These are phyloP conservation scores for Oryzias celebensis DNA, from an alignment of 2,113 vertebrate genomes.

Conservation along the genomic window DNA sequence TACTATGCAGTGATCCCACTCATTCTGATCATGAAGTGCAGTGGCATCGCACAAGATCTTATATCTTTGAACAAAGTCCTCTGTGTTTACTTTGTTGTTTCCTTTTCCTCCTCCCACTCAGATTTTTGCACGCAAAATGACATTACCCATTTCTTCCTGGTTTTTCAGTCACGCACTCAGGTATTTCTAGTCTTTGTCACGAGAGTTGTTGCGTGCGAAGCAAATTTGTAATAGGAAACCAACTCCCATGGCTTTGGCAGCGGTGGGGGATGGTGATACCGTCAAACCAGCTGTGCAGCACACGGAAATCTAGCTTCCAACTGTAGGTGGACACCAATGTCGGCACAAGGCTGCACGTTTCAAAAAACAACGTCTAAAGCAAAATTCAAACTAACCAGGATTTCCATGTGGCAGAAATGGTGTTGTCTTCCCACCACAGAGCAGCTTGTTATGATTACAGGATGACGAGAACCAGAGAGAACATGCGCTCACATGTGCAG, in stretches of 20 bases:
- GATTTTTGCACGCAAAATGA: neutral
- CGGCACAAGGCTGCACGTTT: too few relatives aligned
- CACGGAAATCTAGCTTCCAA: constrained; percentile 12
- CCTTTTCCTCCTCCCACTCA: constrained; percentile 5
- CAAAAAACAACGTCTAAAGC: too few relatives aligned
- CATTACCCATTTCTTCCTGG: neutral
- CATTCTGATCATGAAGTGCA: too few relatives aligned
- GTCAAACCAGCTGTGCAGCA: constrained; percentile 19
- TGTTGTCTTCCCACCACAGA: too few relatives aligned
- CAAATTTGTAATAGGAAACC: constrained; percentile 37
- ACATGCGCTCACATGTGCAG: too few relatives aligned
- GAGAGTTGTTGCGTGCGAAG: constrained; percentile 51
- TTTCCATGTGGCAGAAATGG: too few relatives aligned
- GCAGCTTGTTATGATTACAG: too few relatives aligned
- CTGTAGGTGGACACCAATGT: too few relatives aligned
- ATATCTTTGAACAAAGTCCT: constrained; percentile 14
- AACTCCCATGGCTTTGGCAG: constrained; percentile 19
- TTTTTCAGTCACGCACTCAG: constrained; percentile 3
- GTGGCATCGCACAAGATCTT: neutral
- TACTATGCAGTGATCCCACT: too few relatives aligned
- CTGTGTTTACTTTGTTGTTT: constrained; percentile 26
- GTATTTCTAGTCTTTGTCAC: constrained; percentile 2
- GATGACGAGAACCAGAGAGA: too few relatives aligned
- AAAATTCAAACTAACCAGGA: too few relatives aligned
- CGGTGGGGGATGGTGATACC: constrained; percentile 18